Conservation (phyloP, 2,888 invertebrate species). For the Deroplatys truncata region DNA sequence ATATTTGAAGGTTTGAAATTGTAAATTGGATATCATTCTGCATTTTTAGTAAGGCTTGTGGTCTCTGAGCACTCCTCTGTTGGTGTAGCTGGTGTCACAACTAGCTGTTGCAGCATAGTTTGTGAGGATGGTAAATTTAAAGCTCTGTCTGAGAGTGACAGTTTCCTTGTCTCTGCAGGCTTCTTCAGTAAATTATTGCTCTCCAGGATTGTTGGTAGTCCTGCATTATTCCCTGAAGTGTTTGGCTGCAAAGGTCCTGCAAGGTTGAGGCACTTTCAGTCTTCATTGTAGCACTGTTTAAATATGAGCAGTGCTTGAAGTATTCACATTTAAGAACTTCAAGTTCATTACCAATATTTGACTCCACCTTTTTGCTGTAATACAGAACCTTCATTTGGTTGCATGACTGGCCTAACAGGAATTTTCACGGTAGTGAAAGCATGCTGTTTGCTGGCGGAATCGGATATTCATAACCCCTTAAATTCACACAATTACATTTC, state of each 20-base stretch:
- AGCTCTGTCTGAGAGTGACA: conserved; percentile 49
- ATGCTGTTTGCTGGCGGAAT: too few relatives aligned
- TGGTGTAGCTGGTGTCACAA: background rate
- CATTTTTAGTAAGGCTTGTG: background rate
- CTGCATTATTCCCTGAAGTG: conserved; percentile 14
- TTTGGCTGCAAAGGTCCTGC: background rate
- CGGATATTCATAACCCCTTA: too few relatives aligned
- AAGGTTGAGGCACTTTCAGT: background rate
- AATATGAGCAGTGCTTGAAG: conserved; percentile 4
- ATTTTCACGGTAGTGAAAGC: too few relatives aligned
- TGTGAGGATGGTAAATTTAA: conserved; percentile 40
- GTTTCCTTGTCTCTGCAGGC: conserved; percentile 35
- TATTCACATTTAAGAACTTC: conserved; percentile 1
- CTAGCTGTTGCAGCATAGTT: background rate
- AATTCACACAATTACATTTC: too few relatives aligned
- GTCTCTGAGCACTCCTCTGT: background rate
- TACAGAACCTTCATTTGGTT: too few relatives aligned
- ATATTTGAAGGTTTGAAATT: too few relatives aligned
- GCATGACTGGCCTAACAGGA: too few relatives aligned
- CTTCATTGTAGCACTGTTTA: conserved; percentile 2
- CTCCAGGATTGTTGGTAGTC: conserved; percentile 47
- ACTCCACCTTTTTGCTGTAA: too few relatives aligned
- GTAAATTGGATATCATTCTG: background rate
- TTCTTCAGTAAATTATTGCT: conserved; percentile 29
- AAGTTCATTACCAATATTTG: too few relatives aligned